A percentile compares a stretch with the other conserved stretches of the same genome.
Conservation (phyloP, 2,888 invertebrate species). For the Trilocha varians region DNA sequence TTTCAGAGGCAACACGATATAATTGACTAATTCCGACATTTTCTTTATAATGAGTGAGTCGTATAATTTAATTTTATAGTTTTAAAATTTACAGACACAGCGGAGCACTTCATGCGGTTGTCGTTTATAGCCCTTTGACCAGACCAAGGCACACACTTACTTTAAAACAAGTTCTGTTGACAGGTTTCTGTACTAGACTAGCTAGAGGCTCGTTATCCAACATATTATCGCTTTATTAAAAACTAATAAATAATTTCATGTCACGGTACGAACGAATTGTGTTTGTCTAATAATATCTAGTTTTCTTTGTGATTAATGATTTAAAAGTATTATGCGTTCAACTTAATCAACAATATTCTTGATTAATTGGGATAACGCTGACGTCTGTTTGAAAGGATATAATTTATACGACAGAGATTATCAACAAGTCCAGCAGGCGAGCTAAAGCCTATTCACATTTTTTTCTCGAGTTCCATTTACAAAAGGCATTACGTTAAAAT, state of each 20-base stretch:
- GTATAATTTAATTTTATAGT: constrained; percentile 13
- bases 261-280: not conserved
- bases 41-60: constrained; percentile 12
- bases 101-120: constrained; percentile 12
- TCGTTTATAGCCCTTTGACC: constrained; percentile 14
- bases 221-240: not conserved
- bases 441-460: constrained; percentile 25
- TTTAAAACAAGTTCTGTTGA: constrained; percentile 27
- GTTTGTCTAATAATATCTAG: not conserved
- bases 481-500: constrained; percentile 59
- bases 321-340: not conserved
- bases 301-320: too few species aligned
- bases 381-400: constrained; percentile 17
- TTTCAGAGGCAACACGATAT: constrained; percentile 2
- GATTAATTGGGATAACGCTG: not conserved
- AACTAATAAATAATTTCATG: not conserved
- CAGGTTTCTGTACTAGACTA: constrained; percentile 20
- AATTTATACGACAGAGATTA: constrained; percentile 40
- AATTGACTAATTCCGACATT: constrained; percentile 1
- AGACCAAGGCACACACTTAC: constrained; percentile 17
- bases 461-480: constrained; percentile 29
- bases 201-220: not conserved
- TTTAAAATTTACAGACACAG: constrained; percentile 15
- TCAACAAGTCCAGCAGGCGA: constrained; percentile 26
- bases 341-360: not conserved